Evolutionary conservation across 2,797 vertebrate species (phyloP).

Genomic region (Tokudaia muenninki): DNA sequence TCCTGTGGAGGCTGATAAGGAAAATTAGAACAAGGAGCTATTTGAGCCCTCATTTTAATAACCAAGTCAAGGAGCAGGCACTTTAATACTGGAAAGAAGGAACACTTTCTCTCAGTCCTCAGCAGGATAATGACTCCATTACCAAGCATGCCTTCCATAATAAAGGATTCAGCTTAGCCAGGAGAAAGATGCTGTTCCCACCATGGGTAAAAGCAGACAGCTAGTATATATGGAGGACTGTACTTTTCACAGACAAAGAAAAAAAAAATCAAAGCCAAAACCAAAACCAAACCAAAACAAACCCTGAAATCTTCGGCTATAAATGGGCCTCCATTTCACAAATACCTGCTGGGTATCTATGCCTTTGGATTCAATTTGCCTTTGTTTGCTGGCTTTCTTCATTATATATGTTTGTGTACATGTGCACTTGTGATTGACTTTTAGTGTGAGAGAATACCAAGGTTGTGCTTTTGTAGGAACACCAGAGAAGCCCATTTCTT

Average conservation of each 20-base stretch:
- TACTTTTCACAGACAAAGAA: conserved; percentile 44
- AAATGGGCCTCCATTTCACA: neutral
- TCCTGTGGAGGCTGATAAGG: conserved; percentile 82
- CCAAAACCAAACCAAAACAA: too few relatives aligned
- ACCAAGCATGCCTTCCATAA: conserved; percentile 47
- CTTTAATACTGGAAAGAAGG: conserved; percentile 75
- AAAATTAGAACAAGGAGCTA: conserved; percentile 83
- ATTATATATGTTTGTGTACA: neutral
- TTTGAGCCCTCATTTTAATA: conserved; percentile 83
- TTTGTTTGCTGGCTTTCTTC: neutral
- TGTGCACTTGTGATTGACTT: neutral
- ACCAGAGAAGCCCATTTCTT: neutral
- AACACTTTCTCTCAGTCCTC: conserved; percentile 75
- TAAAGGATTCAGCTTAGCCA: conserved; percentile 29
- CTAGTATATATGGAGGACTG: neutral
- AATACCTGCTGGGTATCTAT: neutral
- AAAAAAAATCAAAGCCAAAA: too few relatives aligned
- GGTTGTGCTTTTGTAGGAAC: neutral
- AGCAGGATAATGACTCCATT: conserved; percentile 74
- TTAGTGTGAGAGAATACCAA: neutral
- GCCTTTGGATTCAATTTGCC: neutral
- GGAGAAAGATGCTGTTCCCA: conserved; percentile 27
- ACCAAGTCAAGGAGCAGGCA: conserved; percentile 80
- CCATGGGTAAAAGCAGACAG: conserved; percentile 43
- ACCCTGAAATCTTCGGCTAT: neutral